Evolutionary conservation across 2,888 invertebrate species (phyloP).

Genomic region (Trissolcus japonicus): DNA sequence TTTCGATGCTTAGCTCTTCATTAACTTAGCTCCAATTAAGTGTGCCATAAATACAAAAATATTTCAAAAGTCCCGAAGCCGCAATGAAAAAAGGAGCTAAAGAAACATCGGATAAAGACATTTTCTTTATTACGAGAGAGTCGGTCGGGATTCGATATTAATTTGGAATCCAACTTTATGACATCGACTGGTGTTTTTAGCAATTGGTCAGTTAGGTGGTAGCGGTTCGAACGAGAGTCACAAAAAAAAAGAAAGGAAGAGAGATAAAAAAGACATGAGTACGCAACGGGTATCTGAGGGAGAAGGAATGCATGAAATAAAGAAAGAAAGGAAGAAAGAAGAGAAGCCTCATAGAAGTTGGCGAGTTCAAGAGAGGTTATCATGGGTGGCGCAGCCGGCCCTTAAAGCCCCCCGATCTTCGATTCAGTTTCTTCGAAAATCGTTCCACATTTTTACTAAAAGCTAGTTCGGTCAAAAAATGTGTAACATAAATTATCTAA

Average conservation of each 20-base stretch:
- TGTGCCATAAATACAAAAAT: background rate
- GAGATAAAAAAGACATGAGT: conserved; percentile 20
- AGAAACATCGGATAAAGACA: conserved; percentile 10
- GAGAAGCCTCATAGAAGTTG: conserved; percentile 24
- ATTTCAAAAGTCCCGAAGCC: background rate
- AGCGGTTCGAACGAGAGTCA: conserved; percentile 5
- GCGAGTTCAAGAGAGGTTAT: conserved; percentile 41
- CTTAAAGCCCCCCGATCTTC: conserved; percentile 34
- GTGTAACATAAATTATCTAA: too few relatives aligned
- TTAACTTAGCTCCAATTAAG: conserved; percentile 4
- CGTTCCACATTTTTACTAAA: too few relatives aligned
- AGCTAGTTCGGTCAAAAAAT: too few relatives aligned
- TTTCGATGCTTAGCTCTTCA: background rate
- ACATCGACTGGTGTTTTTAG: conserved; percentile 21
- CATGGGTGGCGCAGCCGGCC: conserved; percentile 50
- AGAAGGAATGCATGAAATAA: conserved; percentile 2
- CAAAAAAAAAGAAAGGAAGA: background rate
- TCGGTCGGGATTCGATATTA: conserved; percentile 16
- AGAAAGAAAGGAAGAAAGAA: conserved; percentile 9
- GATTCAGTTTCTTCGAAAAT: background rate
- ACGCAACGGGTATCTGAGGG: conserved; percentile 15
- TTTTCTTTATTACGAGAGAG: conserved; percentile 8
- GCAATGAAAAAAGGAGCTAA: background rate
- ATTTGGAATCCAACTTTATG: conserved; percentile 24
- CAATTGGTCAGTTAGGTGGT: conserved; percentile 22